Conservation (phyloP, 2,888 invertebrate genomes). For the Nineta flava region DNA sequence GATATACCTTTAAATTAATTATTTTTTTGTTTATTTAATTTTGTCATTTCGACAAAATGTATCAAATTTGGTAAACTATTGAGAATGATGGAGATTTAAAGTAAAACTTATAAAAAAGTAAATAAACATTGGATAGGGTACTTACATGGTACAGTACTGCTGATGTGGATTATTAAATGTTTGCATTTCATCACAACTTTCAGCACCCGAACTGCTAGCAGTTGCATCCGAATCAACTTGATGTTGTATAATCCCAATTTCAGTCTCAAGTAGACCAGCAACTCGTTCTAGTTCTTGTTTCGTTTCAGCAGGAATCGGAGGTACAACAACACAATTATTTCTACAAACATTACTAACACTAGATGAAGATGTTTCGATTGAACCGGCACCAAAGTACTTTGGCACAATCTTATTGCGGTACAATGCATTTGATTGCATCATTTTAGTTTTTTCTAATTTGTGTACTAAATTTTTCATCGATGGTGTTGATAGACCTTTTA, state of each 20-base stretch:
- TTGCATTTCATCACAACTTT: conserved; percentile 82
- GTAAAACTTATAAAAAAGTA: too few species aligned
- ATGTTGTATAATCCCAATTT: conserved; percentile 55
- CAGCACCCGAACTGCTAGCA: conserved; percentile 84
- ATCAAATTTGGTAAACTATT: too few species aligned
- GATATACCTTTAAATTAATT: too few species aligned
- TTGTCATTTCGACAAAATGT: too few species aligned
- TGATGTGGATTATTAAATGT: conserved; percentile 62
- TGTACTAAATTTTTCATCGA: conserved; percentile 40
- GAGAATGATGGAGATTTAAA: too few species aligned
- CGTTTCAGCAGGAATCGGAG: conserved; percentile 28
- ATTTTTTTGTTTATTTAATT: too few species aligned
- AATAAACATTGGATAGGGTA: conserved; percentile 17
- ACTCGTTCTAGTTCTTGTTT: conserved; percentile 49
- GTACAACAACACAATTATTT: conserved; percentile 21
- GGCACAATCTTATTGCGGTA: conserved; percentile 22
- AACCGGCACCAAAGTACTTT: conserved; percentile 38
- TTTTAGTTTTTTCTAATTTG: conserved; percentile 32
- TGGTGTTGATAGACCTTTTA: conserved; percentile 29
- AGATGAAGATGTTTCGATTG: conserved; percentile 27
- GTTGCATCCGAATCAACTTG: conserved; percentile 86
- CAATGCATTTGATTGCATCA: conserved; percentile 25
- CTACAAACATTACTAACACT: conserved; percentile 15
- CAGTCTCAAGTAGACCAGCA: conserved; percentile 54
- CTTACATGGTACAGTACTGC: conserved; percentile 66